Conservation (phyloP, 2,113 vertebrate species). For the Passerina amoena region DNA sequence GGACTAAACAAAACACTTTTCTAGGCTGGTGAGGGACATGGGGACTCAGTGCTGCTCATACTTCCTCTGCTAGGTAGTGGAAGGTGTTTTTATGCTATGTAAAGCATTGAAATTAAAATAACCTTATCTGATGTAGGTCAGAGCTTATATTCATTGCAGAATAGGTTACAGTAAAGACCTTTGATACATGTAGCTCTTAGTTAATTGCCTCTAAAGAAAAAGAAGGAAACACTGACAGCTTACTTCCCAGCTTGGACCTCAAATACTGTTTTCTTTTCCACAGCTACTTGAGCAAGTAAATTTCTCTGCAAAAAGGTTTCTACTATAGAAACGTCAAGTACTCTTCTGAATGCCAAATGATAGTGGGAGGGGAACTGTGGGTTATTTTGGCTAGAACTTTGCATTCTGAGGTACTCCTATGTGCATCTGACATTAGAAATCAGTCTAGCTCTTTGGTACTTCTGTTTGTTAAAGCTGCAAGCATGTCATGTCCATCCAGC, state of each 20-base stretch:
- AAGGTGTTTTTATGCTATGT: neutral
- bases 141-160: neutral
- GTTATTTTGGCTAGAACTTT: neutral
- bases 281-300: neutral
- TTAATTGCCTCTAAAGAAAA: neutral
- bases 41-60: no score
- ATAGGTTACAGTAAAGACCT: neutral
- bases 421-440: neutral
- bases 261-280: neutral
- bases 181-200: neutral
- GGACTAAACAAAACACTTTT: neutral
- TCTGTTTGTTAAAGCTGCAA: neutral
- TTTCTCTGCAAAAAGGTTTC: neutral
- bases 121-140: neutral
- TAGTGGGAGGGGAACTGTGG: neutral
- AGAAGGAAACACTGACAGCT: neutral
- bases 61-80: neutral
- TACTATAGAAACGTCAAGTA: neutral
- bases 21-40: neutral
- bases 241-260: neutral
- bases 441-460: neutral
- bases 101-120: neutral
- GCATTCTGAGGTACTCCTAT: neutral
- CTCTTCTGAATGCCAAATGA: neutral
- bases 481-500: fast-evolving